Evolutionary conservation across 1,140 invertebrate species (phyloP).

Genomic region (Scaptomyza pallida): DNA sequence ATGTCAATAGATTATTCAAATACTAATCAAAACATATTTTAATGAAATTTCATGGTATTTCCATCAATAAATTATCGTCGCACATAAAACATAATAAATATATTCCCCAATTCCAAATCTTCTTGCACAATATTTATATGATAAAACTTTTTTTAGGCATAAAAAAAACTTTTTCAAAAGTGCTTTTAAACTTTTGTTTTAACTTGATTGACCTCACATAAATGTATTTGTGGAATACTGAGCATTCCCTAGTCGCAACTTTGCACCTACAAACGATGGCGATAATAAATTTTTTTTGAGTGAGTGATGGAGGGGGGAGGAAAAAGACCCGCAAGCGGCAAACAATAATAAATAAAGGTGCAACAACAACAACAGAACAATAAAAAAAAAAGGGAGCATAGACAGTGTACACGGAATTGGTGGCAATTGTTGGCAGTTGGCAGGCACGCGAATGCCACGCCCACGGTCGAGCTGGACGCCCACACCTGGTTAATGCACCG

Average conservation of each 20-base stretch:
- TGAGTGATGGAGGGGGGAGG: too few species aligned
- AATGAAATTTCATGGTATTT: too few species aligned
- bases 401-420: conserved; percentile 43
- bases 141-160: too few species aligned
- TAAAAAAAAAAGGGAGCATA: conserved; percentile 15
- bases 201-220: not conserved
- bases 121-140: too few species aligned
- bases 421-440: conserved; percentile 59
- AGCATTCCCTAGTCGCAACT: conserved; percentile 19
- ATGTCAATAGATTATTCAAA: too few species aligned
- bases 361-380: conserved; percentile 1
- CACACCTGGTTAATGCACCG: conserved; percentile 54
- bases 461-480: conserved; percentile 21
- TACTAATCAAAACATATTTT: too few species aligned
- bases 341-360: conserved; percentile 46
- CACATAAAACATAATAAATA: too few species aligned
- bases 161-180: too few species aligned
- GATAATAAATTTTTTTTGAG: conserved; percentile 71
- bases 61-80: too few species aligned
- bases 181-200: conserved; percentile 1
- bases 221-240: not conserved
- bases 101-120: too few species aligned
- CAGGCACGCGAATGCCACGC: conserved; percentile 44
- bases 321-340: conserved; percentile 44
- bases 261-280: conserved; percentile 1